These are phyloP conservation scores for Hylyphantes graminicola DNA, from an alignment of 1,140 invertebrate genomes.

Conservation along the genomic window DNA sequence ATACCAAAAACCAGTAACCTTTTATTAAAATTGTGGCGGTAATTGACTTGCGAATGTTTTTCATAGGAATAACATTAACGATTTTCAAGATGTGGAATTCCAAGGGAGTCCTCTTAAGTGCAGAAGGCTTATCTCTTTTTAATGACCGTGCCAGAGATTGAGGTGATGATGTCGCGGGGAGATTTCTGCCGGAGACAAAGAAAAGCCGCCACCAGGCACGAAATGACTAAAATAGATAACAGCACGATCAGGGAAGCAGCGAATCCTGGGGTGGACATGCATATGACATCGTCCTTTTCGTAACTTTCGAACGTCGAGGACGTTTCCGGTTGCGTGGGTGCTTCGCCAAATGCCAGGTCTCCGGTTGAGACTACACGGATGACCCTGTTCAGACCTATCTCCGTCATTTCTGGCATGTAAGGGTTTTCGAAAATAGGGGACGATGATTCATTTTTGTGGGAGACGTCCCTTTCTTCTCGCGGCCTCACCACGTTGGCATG, in stretches of 20 bases:
- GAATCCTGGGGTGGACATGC: constrained; percentile 92
- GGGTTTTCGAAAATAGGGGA: background rate
- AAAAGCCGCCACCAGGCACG: constrained; percentile 85
- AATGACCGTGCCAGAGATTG: constrained; percentile 47
- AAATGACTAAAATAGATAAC: constrained; percentile 81
- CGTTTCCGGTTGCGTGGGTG: background rate
- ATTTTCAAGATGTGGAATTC: no score
- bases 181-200: constrained; percentile 68
- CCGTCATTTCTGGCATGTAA: constrained; percentile 53
- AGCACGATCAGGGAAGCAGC: constrained; percentile 84
- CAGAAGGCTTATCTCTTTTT: constrained; percentile 36
- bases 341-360: constrained; percentile 49
- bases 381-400: constrained; percentile 64
- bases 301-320: constrained; percentile 23
- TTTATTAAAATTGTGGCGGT: no score
- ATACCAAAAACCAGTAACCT: no score
- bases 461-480: constrained; percentile 57
- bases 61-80: no score
- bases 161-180: constrained; percentile 49
- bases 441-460: background rate
- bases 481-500: constrained; percentile 25
- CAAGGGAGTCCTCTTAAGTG: no score
- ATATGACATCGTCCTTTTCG: constrained; percentile 76
- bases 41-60: no score
- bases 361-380: constrained; percentile 73